Conservation (phyloP, 2,797 vertebrate species). For the Sphaeramia orbicularis region DNA sequence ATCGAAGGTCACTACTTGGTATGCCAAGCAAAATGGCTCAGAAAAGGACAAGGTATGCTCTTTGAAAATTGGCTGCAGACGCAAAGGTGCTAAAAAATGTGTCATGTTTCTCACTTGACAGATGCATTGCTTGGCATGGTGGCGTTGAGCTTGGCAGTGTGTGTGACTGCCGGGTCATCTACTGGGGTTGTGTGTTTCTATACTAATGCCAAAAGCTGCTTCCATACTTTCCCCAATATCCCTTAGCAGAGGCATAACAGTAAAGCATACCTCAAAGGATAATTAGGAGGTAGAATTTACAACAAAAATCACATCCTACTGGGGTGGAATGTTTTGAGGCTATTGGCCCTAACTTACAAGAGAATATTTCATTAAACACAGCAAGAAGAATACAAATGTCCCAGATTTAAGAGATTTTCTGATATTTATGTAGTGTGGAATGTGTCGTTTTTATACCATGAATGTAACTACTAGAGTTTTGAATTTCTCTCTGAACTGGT, state of each 20-base stretch:
- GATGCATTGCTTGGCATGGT: constrained; percentile 86
- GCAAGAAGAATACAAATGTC: constrained; percentile 25
- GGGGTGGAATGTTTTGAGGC: constrained; percentile 28
- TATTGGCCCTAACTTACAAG: constrained; percentile 19
- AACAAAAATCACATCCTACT: constrained; percentile 23
- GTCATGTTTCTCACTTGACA: constrained; percentile 87
- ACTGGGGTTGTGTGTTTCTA: constrained; percentile 76
- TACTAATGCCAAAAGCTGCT: constrained; percentile 68
- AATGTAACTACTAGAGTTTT: constrained; percentile 58
- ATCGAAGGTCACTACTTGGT: constrained; percentile 75
- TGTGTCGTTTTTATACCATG: constrained; percentile 46
- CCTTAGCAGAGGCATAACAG: constrained; percentile 40
- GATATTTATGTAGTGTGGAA: constrained; percentile 17
- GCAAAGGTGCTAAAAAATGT: constrained; percentile 83
- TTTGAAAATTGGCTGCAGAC: constrained; percentile 77
- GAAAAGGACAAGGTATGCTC: constrained; percentile 79
- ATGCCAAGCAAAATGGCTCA: constrained; percentile 76
- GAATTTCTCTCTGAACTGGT: constrained; percentile 64
- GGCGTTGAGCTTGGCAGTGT: constrained; percentile 79
- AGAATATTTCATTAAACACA: constrained; percentile 52
- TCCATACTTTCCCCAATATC: constrained; percentile 54
- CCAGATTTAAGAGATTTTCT: constrained; percentile 44
- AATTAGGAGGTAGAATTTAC: constrained; percentile 33
- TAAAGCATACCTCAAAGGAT: constrained; percentile 30
- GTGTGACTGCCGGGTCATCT: constrained; percentile 81